A percentile compares a stretch with the other conserved stretches of the same genome.
Evolutionary conservation across 2,888 invertebrate species (phyloP).

Genomic region (Drosophila longiperda): DNA sequence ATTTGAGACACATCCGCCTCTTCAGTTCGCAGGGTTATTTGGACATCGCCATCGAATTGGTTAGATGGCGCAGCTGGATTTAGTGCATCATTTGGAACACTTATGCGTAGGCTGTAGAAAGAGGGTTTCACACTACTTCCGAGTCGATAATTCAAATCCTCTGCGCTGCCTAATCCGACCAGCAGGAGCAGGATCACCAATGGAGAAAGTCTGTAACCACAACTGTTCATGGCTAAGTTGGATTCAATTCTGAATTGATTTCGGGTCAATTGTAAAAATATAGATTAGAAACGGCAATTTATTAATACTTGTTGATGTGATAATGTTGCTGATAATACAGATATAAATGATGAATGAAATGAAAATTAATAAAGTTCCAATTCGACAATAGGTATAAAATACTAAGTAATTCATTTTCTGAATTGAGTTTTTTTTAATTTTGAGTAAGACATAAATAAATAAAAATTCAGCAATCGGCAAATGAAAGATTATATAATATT

Average conservation of each 20-base stretch:
- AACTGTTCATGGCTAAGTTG: conserved; percentile 46
- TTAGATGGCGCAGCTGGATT: conserved; percentile 60
- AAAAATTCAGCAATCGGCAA: no score
- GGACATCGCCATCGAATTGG: conserved; percentile 77
- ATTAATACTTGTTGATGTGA: no score
- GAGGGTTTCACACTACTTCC: conserved; percentile 85
- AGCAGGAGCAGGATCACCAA: conserved; percentile 15
- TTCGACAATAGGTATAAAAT: no score
- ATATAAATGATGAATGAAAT: no score
- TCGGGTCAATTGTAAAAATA: not conserved
- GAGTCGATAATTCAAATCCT: conserved; percentile 69
- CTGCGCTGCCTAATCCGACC: conserved; percentile 25
- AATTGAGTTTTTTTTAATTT: no score
- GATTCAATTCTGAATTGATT: conserved; percentile 29
- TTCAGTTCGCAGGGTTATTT: conserved; percentile 85
- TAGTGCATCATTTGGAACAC: conserved; percentile 68
- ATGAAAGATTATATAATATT: no score
- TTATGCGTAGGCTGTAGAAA: conserved; percentile 86
- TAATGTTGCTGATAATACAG: no score
- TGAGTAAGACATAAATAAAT: no score
- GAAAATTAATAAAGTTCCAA: no score
- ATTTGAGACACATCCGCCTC: conserved; percentile 83
- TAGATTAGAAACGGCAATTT: no score
- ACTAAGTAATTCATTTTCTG: no score
- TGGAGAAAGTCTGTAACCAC: not conserved